These are phyloP conservation scores for Limenitis camilla DNA, from an alignment of 2,888 invertebrate genomes.

Conservation along the genomic window DNA sequence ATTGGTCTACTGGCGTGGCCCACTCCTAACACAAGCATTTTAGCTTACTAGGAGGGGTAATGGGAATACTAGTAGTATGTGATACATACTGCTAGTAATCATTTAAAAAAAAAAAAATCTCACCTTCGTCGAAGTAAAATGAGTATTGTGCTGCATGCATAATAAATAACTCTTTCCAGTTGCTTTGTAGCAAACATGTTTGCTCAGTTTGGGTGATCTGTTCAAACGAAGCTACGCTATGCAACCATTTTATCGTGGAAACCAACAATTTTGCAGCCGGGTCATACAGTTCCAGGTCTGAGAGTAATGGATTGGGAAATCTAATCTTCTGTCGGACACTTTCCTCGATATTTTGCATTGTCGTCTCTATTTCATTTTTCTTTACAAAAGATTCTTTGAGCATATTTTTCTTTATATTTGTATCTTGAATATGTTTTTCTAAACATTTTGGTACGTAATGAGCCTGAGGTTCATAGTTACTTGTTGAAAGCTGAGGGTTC, in stretches of 20 bases:
- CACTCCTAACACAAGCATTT: too few relatives aligned
- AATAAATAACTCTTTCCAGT: constrained; percentile 89
- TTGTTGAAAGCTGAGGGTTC: not conserved
- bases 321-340: constrained; percentile 1
- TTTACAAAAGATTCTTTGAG: constrained; percentile 19
- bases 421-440: constrained; percentile 20
- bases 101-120: too few relatives aligned
- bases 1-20: too few relatives aligned
- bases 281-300: constrained; percentile 66
- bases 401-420: constrained; percentile 6
- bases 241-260: constrained; percentile 85
- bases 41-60: too few relatives aligned
- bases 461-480: constrained; percentile 35
- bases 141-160: constrained; percentile 88
- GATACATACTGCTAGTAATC: too few relatives aligned
- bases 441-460: constrained; percentile 42
- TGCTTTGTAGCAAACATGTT: constrained; percentile 81
- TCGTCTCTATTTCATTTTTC: constrained; percentile 30
- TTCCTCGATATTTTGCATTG: constrained; percentile 23
- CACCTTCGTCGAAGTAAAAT: constrained; percentile 83
- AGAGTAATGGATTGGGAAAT: constrained; percentile 28
- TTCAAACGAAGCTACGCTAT: constrained; percentile 83
- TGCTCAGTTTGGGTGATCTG: constrained; percentile 80
- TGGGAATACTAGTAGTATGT: too few relatives aligned
- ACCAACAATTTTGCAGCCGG: constrained; percentile 85